phyloP scores from a whole-genome alignment of 2,888 invertebrate species.

The Eupithecia centaureata region DNA sequence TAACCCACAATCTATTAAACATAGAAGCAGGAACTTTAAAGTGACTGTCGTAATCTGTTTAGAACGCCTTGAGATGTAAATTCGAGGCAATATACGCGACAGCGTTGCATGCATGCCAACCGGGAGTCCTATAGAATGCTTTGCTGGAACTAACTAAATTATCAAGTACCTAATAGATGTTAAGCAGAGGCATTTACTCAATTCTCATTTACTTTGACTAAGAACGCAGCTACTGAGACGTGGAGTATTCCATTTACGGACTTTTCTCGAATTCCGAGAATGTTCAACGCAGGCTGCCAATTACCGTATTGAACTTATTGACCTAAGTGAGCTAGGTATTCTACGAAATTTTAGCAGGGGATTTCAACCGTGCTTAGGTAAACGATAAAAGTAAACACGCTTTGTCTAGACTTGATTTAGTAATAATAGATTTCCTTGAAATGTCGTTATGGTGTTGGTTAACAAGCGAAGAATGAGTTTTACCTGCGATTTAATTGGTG shows the following conservation, averaged over 20 bases:
- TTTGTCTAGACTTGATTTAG: slow-evolving; percentile 1
- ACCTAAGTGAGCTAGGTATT: background rate
- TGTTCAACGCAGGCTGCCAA: background rate
- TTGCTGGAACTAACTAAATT: background rate
- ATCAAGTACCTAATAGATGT: slow-evolving; percentile 12
- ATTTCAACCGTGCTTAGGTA: too few relatives aligned
- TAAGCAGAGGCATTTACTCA: slow-evolving; percentile 14
- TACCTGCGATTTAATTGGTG: too few relatives aligned
- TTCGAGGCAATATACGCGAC: background rate
- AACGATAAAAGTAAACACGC: too few relatives aligned
- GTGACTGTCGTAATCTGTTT: slow-evolving; percentile 6
- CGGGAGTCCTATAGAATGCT: slow-evolving; percentile 20
- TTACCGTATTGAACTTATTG: background rate
- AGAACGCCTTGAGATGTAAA: slow-evolving; percentile 15
- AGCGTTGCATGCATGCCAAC: slow-evolving; percentile 50
- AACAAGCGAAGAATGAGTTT: too few relatives aligned
- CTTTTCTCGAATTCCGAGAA: background rate
- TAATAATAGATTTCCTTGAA: too few relatives aligned
- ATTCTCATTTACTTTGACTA: slow-evolving; percentile 9
- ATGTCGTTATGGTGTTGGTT: too few relatives aligned
- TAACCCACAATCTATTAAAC: background rate
- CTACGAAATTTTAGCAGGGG: background rate
- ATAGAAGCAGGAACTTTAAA: slow-evolving; percentile 4
- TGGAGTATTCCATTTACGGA: background rate
- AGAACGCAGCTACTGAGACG: background rate